Conservation (phyloP, 2,888 invertebrate species). For the Trichogramma dendrolimi region DNA sequence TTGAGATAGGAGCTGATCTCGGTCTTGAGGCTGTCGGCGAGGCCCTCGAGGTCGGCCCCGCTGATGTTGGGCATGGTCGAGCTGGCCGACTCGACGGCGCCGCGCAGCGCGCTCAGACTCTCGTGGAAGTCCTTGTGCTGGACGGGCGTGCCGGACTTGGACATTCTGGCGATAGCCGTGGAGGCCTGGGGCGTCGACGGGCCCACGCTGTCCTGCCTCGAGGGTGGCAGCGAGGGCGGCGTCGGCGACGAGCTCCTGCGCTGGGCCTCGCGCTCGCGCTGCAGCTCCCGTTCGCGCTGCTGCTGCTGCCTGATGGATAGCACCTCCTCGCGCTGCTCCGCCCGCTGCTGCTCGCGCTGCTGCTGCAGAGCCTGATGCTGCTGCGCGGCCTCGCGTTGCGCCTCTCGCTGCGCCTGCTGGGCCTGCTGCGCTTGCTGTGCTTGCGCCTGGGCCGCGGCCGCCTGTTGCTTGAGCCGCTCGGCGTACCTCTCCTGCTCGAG, state of each 20-base stretch:
- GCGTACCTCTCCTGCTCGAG: slow-evolving; percentile 57
- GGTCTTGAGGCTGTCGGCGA: slow-evolving; percentile 86
- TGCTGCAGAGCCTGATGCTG: slow-evolving; percentile 49
- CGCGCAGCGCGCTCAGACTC: slow-evolving; percentile 72
- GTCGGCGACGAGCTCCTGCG: slow-evolving; percentile 50
- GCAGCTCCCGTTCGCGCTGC: slow-evolving; percentile 55
- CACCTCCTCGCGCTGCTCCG: slow-evolving; percentile 50
- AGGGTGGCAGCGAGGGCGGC: slow-evolving; percentile 34
- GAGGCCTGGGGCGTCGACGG: slow-evolving; percentile 37
- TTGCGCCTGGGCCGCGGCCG: slow-evolving; percentile 52
- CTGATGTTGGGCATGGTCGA: slow-evolving; percentile 64
- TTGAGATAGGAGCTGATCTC: slow-evolving; percentile 83
- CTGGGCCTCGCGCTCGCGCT: slow-evolving; percentile 55
- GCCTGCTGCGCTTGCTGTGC: slow-evolving; percentile 56
- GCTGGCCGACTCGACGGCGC: slow-evolving; percentile 57
- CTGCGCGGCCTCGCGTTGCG: slow-evolving; percentile 54
- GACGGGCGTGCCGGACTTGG: slow-evolving; percentile 56
- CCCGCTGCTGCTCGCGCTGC: slow-evolving; percentile 55
- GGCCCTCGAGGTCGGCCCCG: slow-evolving; percentile 77
- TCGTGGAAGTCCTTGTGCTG: slow-evolving; percentile 65
- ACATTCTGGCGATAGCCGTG: slow-evolving; percentile 44
- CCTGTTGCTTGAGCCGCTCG: slow-evolving; percentile 52
- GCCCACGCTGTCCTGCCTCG: slow-evolving; percentile 30
- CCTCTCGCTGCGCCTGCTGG: slow-evolving; percentile 57
- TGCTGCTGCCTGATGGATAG: slow-evolving; percentile 55